Base-by-base conservation (phyloP, 2,888 invertebrate species). In the Cheilosia grossa region DNA sequence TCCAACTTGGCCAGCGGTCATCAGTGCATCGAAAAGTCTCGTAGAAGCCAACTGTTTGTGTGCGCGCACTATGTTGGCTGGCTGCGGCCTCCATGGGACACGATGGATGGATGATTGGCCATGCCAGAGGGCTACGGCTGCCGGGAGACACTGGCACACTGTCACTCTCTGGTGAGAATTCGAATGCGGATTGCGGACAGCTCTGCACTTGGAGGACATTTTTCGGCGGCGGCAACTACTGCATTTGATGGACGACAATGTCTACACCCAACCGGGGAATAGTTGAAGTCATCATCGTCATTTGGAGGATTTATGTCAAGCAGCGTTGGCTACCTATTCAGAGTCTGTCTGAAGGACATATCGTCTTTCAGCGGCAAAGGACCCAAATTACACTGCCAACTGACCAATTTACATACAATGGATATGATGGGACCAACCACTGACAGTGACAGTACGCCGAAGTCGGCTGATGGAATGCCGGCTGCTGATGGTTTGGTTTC, bases 281-380 rank as follows among this genome's bases (percentile, higher is more conserved):
- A 79, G 74, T 79, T 79, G 69, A 79, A 83, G 83, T 79, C 83
- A 79, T 79, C 83, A 83, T 73, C 83, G 74, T 79, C 83, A 83
- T 79, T 83, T 79, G 79, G 58, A 79, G 74, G 69, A 79, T 79
- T 83, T 79, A 83, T 83, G 79, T 83, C 78, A 78, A 56, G 54
- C 63, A 53, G 73, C 19, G 47, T 51, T 49, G 13, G 53, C 63
- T 72, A 54, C 72, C 44, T 42, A 37, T 51, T 69, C 27, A 67
- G 42, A 15, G 24, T 51, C 63, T 56, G 63, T 54, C 56, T 61
- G 51, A 79, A 78, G 69, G 74, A 54, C 67, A 66, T 69, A 47
- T 44, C 37, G 56, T 74, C 82, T 51, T 40, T 67, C 44, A 64
- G 37, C 27, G 49, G 78, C 53, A 83, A 79, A 63, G 74, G 69